Evolutionary conservation across 2,888 invertebrate species (phyloP), one percentile per base, ranked within the genome.

Genomic region (Formica aserva): DNA sequence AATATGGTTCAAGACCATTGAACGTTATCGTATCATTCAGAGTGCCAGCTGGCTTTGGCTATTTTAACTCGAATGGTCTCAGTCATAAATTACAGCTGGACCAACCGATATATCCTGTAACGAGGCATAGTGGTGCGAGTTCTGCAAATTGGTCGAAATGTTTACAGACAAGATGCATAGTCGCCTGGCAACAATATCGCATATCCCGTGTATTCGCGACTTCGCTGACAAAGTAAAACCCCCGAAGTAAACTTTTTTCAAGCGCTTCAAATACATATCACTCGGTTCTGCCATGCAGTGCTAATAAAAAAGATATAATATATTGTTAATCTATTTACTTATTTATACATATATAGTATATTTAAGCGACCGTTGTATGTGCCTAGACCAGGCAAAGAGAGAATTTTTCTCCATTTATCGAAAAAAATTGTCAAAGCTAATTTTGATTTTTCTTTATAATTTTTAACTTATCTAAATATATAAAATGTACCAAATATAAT

Each of bases 31-130:
- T 75, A 83, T 78, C 67, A 26, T 76, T 52, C 78, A 29, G 78
- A 86, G 82, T 83, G 82, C 78, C 90, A 83, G 87, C 86, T 82
- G 88, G 78, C 88, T 75, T 57, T 63, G 66, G 78, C 83, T 90
- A 89, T 90, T 89, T 90, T 85, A 71, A 83, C 81, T n/a, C 22
- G 82, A 74, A 84, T 84, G 78, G 83, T 55, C 85, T 90, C 84
- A 78, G 86, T 90, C 83, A 86, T 89, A 87, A 90, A 88, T 90
- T 87, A 90, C 86, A 83, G 66, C 29, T 81, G 85, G 81, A 82
- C 5, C 88, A 86, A 90, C 87, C 84, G 82, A 90, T 90, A 86
- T 90, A 90, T 90, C 89, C 85, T 69, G 85, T 82, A 66, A 82
- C 82, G 80, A 77, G 15, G n/a, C 55, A 72, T 75, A 82, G 83